phyloP scores from a whole-genome alignment of 2,113 vertebrate species.

The Laticauda laticaudata region DNA sequence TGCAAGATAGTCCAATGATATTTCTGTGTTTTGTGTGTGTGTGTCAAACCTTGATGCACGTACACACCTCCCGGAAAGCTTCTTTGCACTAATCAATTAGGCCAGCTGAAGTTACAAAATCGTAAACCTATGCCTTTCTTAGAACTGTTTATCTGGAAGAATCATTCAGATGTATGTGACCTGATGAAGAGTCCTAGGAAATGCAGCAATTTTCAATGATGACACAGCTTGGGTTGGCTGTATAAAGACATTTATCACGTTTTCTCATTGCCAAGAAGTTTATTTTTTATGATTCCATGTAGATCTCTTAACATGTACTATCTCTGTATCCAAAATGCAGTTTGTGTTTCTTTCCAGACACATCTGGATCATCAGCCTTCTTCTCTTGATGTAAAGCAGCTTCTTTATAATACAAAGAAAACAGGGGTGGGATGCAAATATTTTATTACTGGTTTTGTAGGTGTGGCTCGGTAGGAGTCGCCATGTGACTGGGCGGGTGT shows the following conservation, averaged over 20 bases:
- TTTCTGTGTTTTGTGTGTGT: background rate
- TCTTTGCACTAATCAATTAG: background rate
- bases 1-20: background rate
- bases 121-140: background rate
- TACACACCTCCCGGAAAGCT: background rate
- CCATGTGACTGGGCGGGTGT: no score
- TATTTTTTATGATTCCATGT: background rate
- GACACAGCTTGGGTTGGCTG: background rate
- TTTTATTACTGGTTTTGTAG: no score
- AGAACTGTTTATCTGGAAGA: background rate
- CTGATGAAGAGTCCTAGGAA: background rate
- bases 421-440: no score
- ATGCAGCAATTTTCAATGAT: background rate
- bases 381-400: background rate
- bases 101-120: background rate
- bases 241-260: background rate
- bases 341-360: background rate
- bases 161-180: background rate
- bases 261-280: background rate
- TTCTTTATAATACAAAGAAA: background rate
- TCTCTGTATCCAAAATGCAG: background rate
- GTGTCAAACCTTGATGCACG: background rate
- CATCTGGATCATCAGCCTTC: background rate
- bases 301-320: background rate
- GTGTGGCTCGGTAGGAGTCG: no score